Evolutionary conservation across 1,140 invertebrate species (phyloP).

Genomic region (Callitettix versicolor): DNA sequence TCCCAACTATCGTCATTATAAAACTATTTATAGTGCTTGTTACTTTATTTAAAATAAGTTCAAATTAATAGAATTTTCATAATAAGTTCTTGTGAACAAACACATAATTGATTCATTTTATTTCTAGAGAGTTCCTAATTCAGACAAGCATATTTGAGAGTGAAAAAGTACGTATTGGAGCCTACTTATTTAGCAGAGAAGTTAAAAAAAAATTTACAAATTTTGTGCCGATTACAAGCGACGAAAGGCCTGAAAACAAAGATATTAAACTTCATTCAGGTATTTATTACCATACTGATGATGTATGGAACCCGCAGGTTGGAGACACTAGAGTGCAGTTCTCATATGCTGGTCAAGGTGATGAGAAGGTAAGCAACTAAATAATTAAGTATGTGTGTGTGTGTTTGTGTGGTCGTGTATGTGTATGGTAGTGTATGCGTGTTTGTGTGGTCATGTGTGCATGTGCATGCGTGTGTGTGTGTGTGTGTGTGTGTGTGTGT

Average conservation of each 20-base stretch:
- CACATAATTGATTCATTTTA: no score
- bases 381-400: no score
- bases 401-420: no score
- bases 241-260: constrained; percentile 64
- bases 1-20: no score
- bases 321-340: constrained; percentile 76
- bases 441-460: no score
- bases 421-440: no score
- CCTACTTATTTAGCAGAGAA: constrained; percentile 40
- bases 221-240: constrained; percentile 69
- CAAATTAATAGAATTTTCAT: no score
- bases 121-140: constrained; percentile 35
- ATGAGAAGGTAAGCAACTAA: constrained; percentile 50
- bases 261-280: constrained; percentile 78
- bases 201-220: constrained; percentile 65
- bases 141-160: constrained; percentile 39
- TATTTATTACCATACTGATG: constrained; percentile 70
- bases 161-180: constrained; percentile 43
- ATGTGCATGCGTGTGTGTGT: no score
- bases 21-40: no score
- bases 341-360: constrained; percentile 66
- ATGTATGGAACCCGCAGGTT: constrained; percentile 72
- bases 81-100: no score
- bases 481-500: no score
- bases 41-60: no score